Evolutionary conservation across 2,797 vertebrate species (phyloP), one percentile per base, ranked within the genome.

Genomic region (Todus mexicanus): DNA sequence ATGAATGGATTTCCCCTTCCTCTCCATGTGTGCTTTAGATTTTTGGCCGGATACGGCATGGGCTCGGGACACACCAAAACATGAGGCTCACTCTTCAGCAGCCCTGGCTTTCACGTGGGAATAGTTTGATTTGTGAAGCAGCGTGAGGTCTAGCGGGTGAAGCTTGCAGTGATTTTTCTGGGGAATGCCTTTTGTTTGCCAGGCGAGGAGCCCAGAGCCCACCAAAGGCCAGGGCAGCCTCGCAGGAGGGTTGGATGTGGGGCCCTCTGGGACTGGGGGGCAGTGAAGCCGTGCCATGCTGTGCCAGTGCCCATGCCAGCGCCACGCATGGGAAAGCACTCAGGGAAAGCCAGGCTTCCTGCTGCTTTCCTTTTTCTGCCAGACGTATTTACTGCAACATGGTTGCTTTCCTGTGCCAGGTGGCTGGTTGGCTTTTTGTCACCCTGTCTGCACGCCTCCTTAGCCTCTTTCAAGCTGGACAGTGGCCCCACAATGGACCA

Each of bases 1-100:
- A 94, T 96, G 96, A 97, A 97, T 96, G 70, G 87, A 92, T 96
- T 97, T 97, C 96, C 97, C 57, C 47, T 97, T 97, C 97, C 96
- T 97, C 54, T 87, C 95, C 84, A 87, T 96, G 95, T 96, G 96
- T 95, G 68, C 94, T 95, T 96, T 97, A 96, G 96, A 95, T 96
- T 95, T 96, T 79, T 69, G 86, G 64, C 85, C 72, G 94, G 96
- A 96, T 95, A 91, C 82, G 4, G 20, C 47, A 59, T 50, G 42
- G 93, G 63, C 87, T 95, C 3, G 3, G 70, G 90, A 90, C 87
- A 63, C 89, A 94, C 90, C 94, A 96, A 96, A 93, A 94, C 92
- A 97, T 65, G 80, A 84, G 83, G 47, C 75, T 95, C 3, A 2
- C 72, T 87, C 59, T 33, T 54, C 21, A 14, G 86, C 69, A 92